These are phyloP conservation scores for Tursiops truncatus DNA, from an alignment of 2,113 vertebrate species.

Conservation along the genomic window DNA sequence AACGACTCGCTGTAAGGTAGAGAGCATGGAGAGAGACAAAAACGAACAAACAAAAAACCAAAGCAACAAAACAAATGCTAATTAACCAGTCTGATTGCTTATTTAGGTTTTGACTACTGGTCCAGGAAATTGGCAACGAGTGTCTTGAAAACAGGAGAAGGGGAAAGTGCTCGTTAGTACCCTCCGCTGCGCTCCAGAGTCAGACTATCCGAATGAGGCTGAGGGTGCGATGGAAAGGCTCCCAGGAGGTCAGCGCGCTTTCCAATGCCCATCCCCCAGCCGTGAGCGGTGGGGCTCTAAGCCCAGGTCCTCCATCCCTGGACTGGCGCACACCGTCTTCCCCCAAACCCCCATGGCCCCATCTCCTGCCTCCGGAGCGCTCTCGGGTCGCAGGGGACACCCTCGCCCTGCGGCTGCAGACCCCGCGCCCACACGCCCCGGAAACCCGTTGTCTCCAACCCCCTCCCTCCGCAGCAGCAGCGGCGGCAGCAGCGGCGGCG, in stretches of 20 bases:
- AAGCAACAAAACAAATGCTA: constrained; percentile 44
- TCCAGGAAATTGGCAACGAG: constrained; percentile 26
- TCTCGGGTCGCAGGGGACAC: not conserved
- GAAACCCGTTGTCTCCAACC: constrained; percentile 50
- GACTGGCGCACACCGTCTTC: not conserved
- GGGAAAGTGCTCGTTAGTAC: constrained; percentile 28
- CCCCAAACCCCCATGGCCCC: not conserved
- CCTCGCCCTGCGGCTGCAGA: not conserved
- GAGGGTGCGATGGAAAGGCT: not conserved
- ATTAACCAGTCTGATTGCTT: constrained; percentile 37
- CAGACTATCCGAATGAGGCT: not conserved
- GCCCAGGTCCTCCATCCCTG: not conserved
- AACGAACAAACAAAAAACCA: not conserved
- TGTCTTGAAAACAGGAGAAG: constrained; percentile 25
- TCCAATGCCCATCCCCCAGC: constrained; percentile 51
- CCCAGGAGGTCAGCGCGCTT: not conserved
- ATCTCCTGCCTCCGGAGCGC: not conserved
- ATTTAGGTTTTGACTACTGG: constrained; percentile 24
- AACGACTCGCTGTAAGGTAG: not conserved
- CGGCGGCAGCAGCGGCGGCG: not conserved
- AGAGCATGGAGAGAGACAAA: not conserved
- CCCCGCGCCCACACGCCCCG: not conserved
- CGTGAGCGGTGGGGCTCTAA: not conserved
- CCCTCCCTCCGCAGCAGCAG: not conserved
- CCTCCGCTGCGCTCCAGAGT: not conserved